Conservation (phyloP, 2,888 invertebrate species). For the Xestia xanthographa region DNA sequence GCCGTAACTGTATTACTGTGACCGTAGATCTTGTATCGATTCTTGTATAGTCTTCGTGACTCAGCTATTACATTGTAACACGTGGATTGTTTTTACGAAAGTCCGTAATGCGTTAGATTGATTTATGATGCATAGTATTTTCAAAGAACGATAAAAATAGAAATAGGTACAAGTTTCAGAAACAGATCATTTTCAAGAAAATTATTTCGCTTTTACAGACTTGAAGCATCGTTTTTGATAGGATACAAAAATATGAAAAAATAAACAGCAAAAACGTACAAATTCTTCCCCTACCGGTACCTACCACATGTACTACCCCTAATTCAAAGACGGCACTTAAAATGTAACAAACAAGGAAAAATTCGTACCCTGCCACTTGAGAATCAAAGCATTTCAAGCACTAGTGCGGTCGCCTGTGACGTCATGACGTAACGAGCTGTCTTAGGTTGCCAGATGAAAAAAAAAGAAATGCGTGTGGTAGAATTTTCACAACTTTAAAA, state of each 20-base stretch:
- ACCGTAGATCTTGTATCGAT: neutral
- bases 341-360: conserved; percentile 60
- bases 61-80: neutral
- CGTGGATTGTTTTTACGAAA: neutral
- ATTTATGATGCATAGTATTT: neutral
- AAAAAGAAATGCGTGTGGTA: conserved; percentile 34
- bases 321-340: conserved; percentile 55
- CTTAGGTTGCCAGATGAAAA: conserved; percentile 49
- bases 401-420: conserved; percentile 45
- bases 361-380: conserved; percentile 44
- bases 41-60: neutral
- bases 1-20: neutral
- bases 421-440: conserved; percentile 50
- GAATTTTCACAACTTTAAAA: neutral
- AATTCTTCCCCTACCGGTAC: conserved; percentile 15
- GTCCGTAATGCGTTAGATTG: neutral
- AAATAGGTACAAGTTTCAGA: neutral
- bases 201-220: conserved; percentile 27
- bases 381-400: conserved; percentile 55
- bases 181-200: conserved; percentile 1
- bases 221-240: conserved; percentile 15
- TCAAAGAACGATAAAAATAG: neutral
- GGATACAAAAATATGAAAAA: conserved; percentile 23
- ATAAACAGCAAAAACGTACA: conserved; percentile 7
- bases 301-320: conserved; percentile 33